These are phyloP conservation scores for Glyptemys insculpta DNA, from an alignment of 2,797 vertebrate species.

Conservation along the genomic window DNA sequence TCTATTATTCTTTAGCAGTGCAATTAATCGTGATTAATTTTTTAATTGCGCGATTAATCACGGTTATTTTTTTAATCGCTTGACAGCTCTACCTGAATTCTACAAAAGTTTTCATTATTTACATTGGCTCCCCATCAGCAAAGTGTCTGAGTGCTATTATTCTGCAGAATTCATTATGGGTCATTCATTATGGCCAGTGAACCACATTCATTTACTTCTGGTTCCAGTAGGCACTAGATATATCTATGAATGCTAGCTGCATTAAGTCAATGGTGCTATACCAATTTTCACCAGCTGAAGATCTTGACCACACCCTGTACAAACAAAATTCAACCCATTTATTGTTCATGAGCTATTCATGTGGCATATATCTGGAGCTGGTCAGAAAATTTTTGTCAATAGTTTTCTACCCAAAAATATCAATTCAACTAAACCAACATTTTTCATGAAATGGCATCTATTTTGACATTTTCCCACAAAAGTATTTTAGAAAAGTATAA, in stretches of 20 bases:
- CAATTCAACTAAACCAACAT: too few species aligned
- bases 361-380: fast-evolving
- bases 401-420: too few species aligned
- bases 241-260: too few species aligned
- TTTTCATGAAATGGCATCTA: too few species aligned
- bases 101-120: not conserved
- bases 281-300: not conserved
- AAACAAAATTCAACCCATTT: not conserved
- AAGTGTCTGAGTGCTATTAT: not conserved
- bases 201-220: not conserved
- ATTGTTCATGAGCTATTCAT: not conserved
- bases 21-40: too few species aligned
- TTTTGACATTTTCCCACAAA: too few species aligned
- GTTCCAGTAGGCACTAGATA: not conserved
- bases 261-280: not conserved
- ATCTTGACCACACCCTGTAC: not conserved
- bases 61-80: too few species aligned
- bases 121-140: not conserved
- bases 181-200: not conserved
- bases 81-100: not conserved
- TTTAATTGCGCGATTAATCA: too few species aligned
- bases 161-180: not conserved
- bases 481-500: too few species aligned
- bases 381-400: too few species aligned
- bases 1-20: too few species aligned